Evolutionary conservation across 2,797 vertebrate species (phyloP).

Genomic region (Karalla daura): DNA sequence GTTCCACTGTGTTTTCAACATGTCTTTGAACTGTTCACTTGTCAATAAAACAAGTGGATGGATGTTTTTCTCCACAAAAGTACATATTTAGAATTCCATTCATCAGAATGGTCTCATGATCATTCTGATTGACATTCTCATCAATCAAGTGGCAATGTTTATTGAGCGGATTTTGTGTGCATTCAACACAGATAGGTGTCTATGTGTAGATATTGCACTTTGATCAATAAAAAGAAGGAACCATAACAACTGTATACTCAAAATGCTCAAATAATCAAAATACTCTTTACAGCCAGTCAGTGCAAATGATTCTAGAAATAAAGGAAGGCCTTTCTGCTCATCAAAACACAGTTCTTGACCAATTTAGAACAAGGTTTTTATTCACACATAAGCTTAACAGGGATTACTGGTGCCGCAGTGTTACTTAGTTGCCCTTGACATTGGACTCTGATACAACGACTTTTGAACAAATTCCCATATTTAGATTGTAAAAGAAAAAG

Average conservation of each 20-base stretch:
- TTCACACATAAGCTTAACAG: not conserved
- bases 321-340: not conserved
- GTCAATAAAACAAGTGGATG: too few relatives aligned
- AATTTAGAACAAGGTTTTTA: not conserved
- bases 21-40: not conserved
- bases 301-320: not conserved
- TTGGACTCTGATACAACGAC: not conserved
- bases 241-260: not conserved
- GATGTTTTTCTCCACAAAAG: too few relatives aligned
- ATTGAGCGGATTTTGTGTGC: not conserved
- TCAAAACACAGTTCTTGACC: not conserved
- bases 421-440: not conserved
- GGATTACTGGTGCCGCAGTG: not conserved
- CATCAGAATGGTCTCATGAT: too few relatives aligned
- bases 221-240: not conserved
- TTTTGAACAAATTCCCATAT: not conserved
- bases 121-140: too few relatives aligned
- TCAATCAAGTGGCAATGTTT: not conserved
- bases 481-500: not conserved
- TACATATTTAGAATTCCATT: too few relatives aligned
- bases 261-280: not conserved
- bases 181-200: too few relatives aligned
- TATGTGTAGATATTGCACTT: not conserved
- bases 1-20: slow-evolving; percentile 1
- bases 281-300: not conserved